Conservation (phyloP, 2,113 vertebrate species). For the Acrocephalus kingi region DNA sequence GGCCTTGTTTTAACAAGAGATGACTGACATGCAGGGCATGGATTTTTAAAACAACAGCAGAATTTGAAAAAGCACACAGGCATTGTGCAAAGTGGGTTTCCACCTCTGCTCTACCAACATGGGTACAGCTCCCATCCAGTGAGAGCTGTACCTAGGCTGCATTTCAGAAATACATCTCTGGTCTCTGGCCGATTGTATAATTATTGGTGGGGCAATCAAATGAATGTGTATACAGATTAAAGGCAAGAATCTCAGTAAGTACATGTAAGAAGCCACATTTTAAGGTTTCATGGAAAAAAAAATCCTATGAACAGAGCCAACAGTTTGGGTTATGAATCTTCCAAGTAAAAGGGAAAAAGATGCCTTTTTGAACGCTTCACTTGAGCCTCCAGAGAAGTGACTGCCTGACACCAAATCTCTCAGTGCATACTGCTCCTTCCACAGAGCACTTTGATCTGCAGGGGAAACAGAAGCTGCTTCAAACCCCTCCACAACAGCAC, state of each 20-base stretch:
- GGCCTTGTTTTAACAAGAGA: not conserved
- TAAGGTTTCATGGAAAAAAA: not conserved
- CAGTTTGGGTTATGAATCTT: not conserved
- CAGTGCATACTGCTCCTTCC: not conserved
- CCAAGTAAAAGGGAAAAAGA: not conserved
- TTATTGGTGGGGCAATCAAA: not conserved
- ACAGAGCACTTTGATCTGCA: not conserved
- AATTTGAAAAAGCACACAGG: not conserved
- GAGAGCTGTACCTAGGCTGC: not conserved
- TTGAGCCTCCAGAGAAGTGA: not conserved
- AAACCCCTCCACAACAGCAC: not conserved
- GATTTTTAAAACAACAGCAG: conserved; percentile 12
- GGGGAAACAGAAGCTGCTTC: not conserved
- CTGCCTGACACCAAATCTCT: not conserved
- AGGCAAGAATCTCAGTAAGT: not conserved
- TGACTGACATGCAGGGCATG: not conserved
- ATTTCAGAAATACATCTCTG: not conserved
- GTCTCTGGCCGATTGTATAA: accelerated
- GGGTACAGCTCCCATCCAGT: not conserved
- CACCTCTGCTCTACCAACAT: not conserved
- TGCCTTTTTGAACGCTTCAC: not conserved
- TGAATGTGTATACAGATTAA: not conserved
- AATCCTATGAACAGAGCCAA: not conserved
- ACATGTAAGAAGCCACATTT: not conserved
- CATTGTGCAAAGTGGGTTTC: not conserved